These are phyloP conservation scores for Ophiodon elongatus DNA, from an alignment of 2,113 vertebrate genomes.

Conservation along the genomic window DNA sequence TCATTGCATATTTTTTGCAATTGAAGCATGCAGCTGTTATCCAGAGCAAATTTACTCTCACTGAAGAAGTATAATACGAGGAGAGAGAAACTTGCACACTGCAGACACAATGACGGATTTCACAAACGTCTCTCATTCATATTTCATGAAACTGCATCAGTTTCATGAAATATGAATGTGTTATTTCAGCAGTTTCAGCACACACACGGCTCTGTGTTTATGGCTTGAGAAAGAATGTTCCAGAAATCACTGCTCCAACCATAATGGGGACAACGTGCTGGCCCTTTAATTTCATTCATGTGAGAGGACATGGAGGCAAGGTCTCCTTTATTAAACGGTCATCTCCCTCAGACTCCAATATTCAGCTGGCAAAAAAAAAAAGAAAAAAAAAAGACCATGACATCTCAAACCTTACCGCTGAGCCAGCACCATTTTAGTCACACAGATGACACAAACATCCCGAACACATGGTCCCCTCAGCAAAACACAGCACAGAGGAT, in stretches of 20 bases:
- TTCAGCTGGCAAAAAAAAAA: constrained; percentile 8
- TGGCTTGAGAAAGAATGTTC: constrained; percentile 4
- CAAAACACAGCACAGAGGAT: constrained; percentile 55
- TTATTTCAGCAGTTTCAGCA: neutral
- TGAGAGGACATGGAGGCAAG: constrained; percentile 47
- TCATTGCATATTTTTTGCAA: neutral
- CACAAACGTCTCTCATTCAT: neutral
- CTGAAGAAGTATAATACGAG: constrained; percentile 11
- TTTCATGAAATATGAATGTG: neutral
- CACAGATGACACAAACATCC: constrained; percentile 58
- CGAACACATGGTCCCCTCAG: constrained; percentile 69
- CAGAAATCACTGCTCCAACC: constrained; percentile 34
- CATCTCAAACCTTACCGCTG: constrained; percentile 47
- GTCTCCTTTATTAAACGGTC: constrained; percentile 41
- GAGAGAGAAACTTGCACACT: neutral
- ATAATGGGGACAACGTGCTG: constrained; percentile 51
- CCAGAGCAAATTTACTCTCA: constrained; percentile 33
- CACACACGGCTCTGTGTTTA: constrained; percentile 26
- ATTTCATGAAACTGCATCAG: constrained; percentile 9
- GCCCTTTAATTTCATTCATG: constrained; percentile 71
- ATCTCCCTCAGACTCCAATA: constrained; percentile 38
- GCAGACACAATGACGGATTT: constrained; percentile 1
- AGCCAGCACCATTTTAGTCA: constrained; percentile 48
- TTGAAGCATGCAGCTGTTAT: constrained; percentile 1
- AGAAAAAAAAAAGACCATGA: constrained; percentile 9